A percentile compares a stretch with the other conserved stretches of the same genome.
phyloP scores from a whole-genome alignment of 2,797 vertebrate genomes.

The Parauchenoglanis punctatus region DNA sequence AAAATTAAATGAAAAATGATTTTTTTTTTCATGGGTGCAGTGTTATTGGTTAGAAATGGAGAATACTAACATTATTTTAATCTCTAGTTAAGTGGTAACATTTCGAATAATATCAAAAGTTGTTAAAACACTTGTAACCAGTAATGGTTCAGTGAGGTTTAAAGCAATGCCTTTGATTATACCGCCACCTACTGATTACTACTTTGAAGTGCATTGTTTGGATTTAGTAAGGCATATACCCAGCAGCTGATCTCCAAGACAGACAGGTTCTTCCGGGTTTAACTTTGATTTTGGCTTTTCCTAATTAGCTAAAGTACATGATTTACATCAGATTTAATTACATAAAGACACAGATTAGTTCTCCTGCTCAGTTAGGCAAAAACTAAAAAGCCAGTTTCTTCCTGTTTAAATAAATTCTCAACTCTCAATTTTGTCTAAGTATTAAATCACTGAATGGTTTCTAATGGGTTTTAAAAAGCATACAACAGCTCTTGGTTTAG shows the following conservation, averaged over 20 bases:
- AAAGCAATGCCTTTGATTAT: not conserved
- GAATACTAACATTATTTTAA: too few relatives aligned
- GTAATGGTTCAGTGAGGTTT: not conserved
- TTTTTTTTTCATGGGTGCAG: not conserved
- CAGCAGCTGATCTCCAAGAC: not conserved
- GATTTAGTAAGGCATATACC: not conserved
- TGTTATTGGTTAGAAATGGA: not conserved
- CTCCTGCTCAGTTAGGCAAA: not conserved
- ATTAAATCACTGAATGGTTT: not conserved
- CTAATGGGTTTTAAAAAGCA: not conserved
- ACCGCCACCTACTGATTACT: constrained; percentile 18
- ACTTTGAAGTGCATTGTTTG: not conserved
- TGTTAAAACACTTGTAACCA: not conserved
- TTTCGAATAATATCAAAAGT: too few relatives aligned
- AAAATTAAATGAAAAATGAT: constrained; percentile 5
- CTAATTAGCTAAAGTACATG: not conserved
- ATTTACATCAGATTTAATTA: not conserved
- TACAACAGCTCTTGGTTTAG: constrained; percentile 62
- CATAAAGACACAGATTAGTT: not conserved
- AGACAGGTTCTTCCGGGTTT: not conserved
- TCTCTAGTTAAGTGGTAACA: not conserved
- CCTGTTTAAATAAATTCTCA: not conserved
- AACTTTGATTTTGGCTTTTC: not conserved
- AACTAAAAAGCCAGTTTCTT: not conserved
- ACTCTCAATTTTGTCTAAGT: not conserved